These are phyloP conservation scores for Hydrochoerus hydrochaeris DNA, from an alignment of 2,113 vertebrate species.

Conservation along the genomic window DNA sequence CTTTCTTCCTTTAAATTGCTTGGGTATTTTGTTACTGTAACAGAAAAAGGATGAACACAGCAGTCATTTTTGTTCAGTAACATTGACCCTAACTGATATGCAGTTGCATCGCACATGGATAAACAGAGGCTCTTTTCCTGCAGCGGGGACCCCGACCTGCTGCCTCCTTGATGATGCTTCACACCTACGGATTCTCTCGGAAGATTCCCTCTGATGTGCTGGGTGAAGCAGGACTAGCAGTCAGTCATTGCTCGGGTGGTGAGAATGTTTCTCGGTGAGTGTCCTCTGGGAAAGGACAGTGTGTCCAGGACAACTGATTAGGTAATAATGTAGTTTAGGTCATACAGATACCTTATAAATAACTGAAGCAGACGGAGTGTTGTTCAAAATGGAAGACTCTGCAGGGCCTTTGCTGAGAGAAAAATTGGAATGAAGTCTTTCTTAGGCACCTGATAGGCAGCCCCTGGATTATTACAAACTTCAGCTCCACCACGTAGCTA, in stretches of 20 bases:
- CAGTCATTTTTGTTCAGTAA: background rate
- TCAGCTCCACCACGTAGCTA: background rate
- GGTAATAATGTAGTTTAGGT: background rate
- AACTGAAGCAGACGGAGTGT: background rate
- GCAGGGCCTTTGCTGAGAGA: background rate
- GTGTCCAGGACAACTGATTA: background rate
- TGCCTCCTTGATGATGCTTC: rapidly evolving
- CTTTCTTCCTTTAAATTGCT: background rate
- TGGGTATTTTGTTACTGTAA: background rate
- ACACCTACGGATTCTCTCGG: background rate
- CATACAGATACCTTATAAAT: background rate
- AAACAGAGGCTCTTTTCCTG: background rate
- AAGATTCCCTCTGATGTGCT: background rate
- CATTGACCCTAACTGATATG: background rate
- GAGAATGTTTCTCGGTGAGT: background rate
- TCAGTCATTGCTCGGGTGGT: background rate
- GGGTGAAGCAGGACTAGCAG: background rate
- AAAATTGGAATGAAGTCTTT: background rate
- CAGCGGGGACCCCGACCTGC: no score
- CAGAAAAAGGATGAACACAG: background rate
- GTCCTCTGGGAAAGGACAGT: background rate
- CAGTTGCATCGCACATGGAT: background rate
- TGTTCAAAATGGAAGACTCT: background rate
- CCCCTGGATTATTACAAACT: background rate
- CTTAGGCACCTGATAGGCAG: background rate